Evolutionary conservation across 1,140 invertebrate genomes (phyloP).

Genomic region (Spodoptera frugiperda): DNA sequence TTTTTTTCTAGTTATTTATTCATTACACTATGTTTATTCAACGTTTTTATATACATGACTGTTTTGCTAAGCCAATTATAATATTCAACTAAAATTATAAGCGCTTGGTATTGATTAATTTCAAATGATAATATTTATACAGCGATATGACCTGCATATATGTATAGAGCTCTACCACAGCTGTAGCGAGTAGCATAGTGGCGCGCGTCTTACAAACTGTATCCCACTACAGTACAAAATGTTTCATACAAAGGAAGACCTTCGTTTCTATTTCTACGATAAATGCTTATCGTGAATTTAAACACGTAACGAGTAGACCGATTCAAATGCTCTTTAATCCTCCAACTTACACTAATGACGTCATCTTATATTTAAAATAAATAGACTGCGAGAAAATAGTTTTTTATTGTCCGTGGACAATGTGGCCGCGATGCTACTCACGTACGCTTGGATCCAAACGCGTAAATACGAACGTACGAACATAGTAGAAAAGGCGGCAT

Average conservation of each 20-base stretch:
- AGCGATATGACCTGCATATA: slow-evolving; percentile 39
- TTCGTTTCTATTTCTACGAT: slow-evolving; percentile 19
- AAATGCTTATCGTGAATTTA: slow-evolving; percentile 24
- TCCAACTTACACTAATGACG: background rate
- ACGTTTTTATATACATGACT: slow-evolving; percentile 39
- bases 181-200: slow-evolving; percentile 24
- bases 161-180: slow-evolving; percentile 26
- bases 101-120: slow-evolving; percentile 39
- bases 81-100: slow-evolving; percentile 38
- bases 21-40: slow-evolving; percentile 21
- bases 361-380: slow-evolving; percentile 17
- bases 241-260: background rate
- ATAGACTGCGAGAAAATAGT: slow-evolving; percentile 7
- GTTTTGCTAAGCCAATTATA: slow-evolving; percentile 28
- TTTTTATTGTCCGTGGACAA: background rate
- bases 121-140: slow-evolving; percentile 44
- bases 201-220: background rate
- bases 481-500: slow-evolving; percentile 46
- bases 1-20: background rate
- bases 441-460: slow-evolving; percentile 12
- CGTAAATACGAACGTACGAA: slow-evolving; percentile 18
- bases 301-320: slow-evolving; percentile 13
- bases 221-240: background rate
- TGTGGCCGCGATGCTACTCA: slow-evolving; percentile 20
- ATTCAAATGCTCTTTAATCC: background rate